These are phyloP conservation scores for Trochalopteron elliotii DNA, from an alignment of 2,113 vertebrate species.

Conservation along the genomic window DNA sequence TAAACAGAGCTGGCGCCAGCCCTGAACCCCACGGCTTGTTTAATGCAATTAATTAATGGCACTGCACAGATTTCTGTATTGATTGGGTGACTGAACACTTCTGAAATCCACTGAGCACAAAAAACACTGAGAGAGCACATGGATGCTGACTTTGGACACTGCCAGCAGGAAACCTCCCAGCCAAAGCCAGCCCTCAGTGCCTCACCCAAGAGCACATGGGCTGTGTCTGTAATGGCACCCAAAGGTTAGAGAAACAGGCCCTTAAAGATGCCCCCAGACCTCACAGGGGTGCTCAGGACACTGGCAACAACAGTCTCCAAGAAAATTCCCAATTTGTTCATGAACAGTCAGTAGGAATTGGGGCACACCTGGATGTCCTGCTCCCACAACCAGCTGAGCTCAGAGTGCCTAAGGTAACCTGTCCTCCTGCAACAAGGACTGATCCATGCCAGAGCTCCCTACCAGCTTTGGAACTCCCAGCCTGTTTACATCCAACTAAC, in stretches of 20 bases:
- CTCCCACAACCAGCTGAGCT: neutral
- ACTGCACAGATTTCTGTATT: neutral
- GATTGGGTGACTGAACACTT: neutral
- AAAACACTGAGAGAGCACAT: fast-evolving
- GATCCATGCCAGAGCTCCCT: neutral
- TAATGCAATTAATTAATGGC: neutral
- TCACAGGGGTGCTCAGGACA: neutral
- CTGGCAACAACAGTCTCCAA: neutral
- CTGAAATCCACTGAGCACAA: neutral
- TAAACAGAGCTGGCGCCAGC: neutral
- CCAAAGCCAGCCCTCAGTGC: neutral
- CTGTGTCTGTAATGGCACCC: too few species aligned
- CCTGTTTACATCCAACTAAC: neutral
- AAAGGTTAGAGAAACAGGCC: neutral
- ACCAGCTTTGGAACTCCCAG: neutral
- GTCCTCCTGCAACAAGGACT: neutral
- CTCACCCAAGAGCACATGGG: fast-evolving
- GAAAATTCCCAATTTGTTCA: fast-evolving
- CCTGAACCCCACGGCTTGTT: neutral
- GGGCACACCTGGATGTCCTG: neutral
- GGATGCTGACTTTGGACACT: neutral
- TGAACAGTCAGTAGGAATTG: neutral
- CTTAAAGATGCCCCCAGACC: neutral
- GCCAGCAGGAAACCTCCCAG: neutral
- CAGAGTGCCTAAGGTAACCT: neutral